These are phyloP conservation scores for Leucozona laternaria DNA, from an alignment of 2,888 invertebrate species.

Conservation along the genomic window DNA sequence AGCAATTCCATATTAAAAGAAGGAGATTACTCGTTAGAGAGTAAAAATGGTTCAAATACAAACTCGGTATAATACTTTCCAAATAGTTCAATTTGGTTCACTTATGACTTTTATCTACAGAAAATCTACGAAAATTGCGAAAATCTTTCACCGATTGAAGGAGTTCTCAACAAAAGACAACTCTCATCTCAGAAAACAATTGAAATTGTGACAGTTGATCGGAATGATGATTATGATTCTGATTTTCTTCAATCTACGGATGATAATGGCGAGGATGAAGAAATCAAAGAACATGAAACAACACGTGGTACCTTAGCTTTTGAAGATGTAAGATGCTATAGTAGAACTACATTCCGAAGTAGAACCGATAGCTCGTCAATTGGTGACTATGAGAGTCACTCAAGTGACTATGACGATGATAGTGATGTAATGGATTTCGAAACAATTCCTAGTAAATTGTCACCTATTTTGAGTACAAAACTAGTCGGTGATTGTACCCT, in stretches of 20 bases:
- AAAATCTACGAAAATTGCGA: slow-evolving; percentile 79
- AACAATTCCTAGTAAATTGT: background rate
- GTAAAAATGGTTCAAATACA: slow-evolving; percentile 78
- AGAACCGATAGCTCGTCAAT: slow-evolving; percentile 83
- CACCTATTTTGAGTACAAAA: slow-evolving; percentile 63
- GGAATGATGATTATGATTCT: slow-evolving; percentile 78
- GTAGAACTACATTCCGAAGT: slow-evolving; percentile 80
- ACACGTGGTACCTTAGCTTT: slow-evolving; percentile 65
- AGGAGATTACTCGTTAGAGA: slow-evolving; percentile 76
- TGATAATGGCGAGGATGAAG: slow-evolving; percentile 76
- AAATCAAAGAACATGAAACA: slow-evolving; percentile 45
- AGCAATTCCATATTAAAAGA: slow-evolving; percentile 77
- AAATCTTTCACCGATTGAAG: slow-evolving; percentile 23
- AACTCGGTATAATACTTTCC: slow-evolving; percentile 78
- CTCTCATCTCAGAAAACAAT: slow-evolving; percentile 73
- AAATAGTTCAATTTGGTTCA: background rate
- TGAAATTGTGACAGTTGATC: slow-evolving; percentile 79
- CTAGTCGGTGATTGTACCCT: slow-evolving; percentile 78
- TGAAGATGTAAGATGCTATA: slow-evolving; percentile 79
- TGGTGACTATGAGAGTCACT: slow-evolving; percentile 83
- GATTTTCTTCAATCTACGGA: slow-evolving; percentile 72
- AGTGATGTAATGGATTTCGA: slow-evolving; percentile 50
- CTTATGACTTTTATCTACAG: slow-evolving; percentile 76
- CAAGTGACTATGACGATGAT: slow-evolving; percentile 82
- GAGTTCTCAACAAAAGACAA: slow-evolving; percentile 41